These are phyloP conservation scores for Nematostella vectensis DNA, from an alignment of 92 coral and sea anemone genomes.

Conservation along the genomic window DNA sequence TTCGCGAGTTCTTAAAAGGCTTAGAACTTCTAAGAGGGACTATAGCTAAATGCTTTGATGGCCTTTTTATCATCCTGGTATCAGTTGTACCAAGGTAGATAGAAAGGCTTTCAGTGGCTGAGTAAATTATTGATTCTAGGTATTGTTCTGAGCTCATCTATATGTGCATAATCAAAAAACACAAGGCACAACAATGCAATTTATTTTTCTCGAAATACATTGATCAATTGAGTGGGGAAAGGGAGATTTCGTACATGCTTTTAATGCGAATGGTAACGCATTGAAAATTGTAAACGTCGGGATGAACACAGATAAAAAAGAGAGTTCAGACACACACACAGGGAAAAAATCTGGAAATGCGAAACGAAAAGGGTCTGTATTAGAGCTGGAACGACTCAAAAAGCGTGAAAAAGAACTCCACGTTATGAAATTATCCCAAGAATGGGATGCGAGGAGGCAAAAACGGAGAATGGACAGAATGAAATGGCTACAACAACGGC, in stretches of 20 bases:
- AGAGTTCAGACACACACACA: constrained; percentile 2
- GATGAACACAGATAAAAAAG: constrained; percentile 5
- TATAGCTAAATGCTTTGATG: no score
- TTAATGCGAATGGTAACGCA: not conserved
- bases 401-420: constrained; percentile 72
- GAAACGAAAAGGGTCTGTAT: constrained; percentile 22
- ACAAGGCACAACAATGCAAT: constrained; percentile 8
- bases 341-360: constrained; percentile 9
- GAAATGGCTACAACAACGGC: constrained; percentile 80
- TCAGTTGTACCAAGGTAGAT: not conserved
- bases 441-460: constrained; percentile 82
- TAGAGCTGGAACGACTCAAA: constrained; percentile 43
- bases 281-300: not conserved
- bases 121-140: constrained; percentile 21
- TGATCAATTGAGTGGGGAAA: not conserved
- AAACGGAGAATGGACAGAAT: constrained; percentile 71
- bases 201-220: constrained; percentile 14
- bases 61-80: not conserved
- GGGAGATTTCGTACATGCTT: not conserved
- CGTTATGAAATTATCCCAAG: constrained; percentile 74
- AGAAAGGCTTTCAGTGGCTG: constrained; percentile 2
- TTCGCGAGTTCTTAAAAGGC: no score
- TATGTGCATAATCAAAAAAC: constrained; percentile 26
- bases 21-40: no score
- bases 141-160: constrained; percentile 20